phyloP scores from a whole-genome alignment of 1,140 invertebrate genomes.

The Pogonus chalceus region DNA sequence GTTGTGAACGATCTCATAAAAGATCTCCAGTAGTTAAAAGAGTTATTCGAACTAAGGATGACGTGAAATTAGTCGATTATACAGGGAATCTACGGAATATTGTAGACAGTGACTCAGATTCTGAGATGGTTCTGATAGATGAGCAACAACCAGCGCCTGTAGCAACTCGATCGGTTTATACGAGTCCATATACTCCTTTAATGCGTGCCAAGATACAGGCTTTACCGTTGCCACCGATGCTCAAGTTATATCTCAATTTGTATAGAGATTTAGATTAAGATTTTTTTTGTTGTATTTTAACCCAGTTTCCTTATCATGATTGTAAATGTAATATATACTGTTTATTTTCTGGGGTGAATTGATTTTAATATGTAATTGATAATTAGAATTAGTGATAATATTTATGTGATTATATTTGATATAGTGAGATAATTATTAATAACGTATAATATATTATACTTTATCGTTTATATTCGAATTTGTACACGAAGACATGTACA shows the following conservation, averaged over 20 bases:
- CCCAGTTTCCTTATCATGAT: not conserved
- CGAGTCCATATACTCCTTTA: slow-evolving; percentile 29
- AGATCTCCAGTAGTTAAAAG: not conserved
- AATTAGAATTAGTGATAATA: not conserved
- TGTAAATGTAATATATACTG: not conserved
- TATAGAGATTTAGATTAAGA: slow-evolving; percentile 35
- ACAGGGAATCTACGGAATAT: slow-evolving; percentile 11
- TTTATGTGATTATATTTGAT: not conserved
- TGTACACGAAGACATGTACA: not conserved
- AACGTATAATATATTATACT: not conserved
- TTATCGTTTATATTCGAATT: not conserved
- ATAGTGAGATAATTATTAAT: not conserved
- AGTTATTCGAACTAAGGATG: not conserved
- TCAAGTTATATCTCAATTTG: slow-evolving; percentile 47
- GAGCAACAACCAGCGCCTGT: not conserved
- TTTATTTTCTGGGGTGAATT: not conserved
- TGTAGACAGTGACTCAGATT: slow-evolving; percentile 11
- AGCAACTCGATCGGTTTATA: not conserved
- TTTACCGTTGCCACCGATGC: slow-evolving; percentile 43
- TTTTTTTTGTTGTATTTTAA: not conserved
- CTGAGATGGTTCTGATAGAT: slow-evolving; percentile 3
- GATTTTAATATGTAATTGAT: not conserved
- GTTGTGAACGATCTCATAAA: not conserved
- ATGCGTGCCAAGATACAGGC: slow-evolving; percentile 43
- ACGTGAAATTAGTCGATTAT: not conserved